Percentiles rank a stretch among this genome's conserved stretches.
phyloP scores from a whole-genome alignment of 2,113 vertebrate species.

The Malaclemys terrapin region DNA sequence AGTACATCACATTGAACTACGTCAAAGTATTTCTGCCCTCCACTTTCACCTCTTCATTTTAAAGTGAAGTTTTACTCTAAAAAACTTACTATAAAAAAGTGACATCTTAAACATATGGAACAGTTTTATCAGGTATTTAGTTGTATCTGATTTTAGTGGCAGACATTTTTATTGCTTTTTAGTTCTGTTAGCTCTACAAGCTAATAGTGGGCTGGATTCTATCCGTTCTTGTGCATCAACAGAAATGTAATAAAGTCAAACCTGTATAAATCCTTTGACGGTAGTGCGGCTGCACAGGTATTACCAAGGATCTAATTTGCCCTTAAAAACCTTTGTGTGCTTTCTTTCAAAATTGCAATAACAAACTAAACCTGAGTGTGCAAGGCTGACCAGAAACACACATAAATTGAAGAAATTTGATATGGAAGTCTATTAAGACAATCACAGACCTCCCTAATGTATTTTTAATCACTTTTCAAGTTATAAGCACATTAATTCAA shows the following conservation, averaged over 20 bases:
- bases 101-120: background rate
- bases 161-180: background rate
- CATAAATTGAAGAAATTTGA: background rate
- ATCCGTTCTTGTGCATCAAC: background rate
- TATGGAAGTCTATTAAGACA: background rate
- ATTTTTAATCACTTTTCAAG: background rate
- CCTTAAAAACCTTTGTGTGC: background rate
- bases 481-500: background rate
- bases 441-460: background rate
- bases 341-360: too few species aligned
- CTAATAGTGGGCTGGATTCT: background rate
- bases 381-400: background rate
- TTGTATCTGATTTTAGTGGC: background rate
- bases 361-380: background rate
- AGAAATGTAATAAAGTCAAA: background rate
- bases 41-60: background rate
- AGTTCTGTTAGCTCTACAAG: background rate
- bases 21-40: background rate
- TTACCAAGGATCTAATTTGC: background rate
- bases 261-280: conserved; percentile 18
- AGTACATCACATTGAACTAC: background rate
- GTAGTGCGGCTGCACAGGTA: background rate
- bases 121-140: background rate
- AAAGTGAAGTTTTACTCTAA: background rate
- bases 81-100: background rate